Evolutionary conservation across 2,888 invertebrate species (phyloP), one percentile per base, ranked within the genome.

Genomic region (Arrhopalites spinosus): DNA sequence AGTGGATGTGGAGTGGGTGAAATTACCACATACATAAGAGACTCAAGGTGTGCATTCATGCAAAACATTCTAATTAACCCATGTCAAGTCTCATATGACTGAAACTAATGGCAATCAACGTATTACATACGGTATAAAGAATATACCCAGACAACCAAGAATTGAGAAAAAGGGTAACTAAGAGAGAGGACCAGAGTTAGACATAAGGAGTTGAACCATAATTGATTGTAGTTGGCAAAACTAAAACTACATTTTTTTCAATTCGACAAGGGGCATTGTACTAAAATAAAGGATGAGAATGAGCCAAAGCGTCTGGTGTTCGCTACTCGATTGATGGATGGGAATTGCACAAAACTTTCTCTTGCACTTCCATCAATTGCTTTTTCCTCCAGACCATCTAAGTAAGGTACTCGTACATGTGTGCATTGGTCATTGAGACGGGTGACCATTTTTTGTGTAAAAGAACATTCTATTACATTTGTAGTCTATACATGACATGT

Each of bases 291-390:
- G 25, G 59, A 61, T 61, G 59, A 61, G 27, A 61, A 23, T 61
- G 59, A 61, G 59, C 7, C 59, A 53, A 53, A 61, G 27, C 59
- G 59, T 61, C 59, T 20, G 59, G 3, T 50, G 8, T n/a, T 50
- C n/a, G 50, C 17, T n/a, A 50, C 7, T n/a, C n/a, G 25, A 61
- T 61, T 61, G 59, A 61, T 61, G 59, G 59, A 61, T 61, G 59
- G 23, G 59, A 23, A 61, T 61, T 23, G 59, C 25, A 50, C 15
- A 50, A 61, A 61, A 61, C 23, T 61, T 61, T 61, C 59, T 61
- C 25, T 25, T 61, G 25, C 27, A 61, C 59, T 61, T 25, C 27
- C 59, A 61, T 61, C 59, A 61, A 61, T 61, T 61, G 59, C 59
- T 61, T 61, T 61, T 56, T 8, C 17, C 59, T 25, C 23, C 27